phyloP scores from a whole-genome alignment of 2,888 invertebrate genomes.

The Spialia ferax region DNA sequence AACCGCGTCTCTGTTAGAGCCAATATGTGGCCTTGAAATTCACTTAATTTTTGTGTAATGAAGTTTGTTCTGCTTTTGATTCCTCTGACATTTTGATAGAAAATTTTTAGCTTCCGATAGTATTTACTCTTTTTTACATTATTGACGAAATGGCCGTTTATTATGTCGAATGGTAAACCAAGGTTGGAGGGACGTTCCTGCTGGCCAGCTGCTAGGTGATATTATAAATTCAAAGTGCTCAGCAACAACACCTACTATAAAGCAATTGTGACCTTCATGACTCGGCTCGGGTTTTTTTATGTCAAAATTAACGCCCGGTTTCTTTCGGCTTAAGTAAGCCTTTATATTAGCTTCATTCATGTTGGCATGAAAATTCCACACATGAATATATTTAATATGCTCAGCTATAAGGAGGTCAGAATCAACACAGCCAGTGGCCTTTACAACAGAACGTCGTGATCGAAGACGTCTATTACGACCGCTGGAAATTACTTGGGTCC shows the following conservation, averaged over 20 bases:
- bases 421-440: background rate
- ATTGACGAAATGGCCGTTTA: background rate
- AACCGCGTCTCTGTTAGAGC: no score
- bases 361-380: background rate
- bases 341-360: background rate
- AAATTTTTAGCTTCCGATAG: background rate
- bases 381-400: background rate
- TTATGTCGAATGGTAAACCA: background rate
- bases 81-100: background rate
- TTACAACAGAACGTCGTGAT: background rate
- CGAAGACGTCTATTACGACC: background rate
- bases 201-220: background rate
- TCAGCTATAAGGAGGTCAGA: background rate
- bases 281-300: background rate
- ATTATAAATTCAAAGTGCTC: background rate
- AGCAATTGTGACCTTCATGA: background rate
- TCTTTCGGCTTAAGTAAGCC: background rate
- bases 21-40: background rate
- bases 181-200: background rate
- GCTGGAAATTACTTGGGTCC: background rate
- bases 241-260: background rate
- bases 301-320: background rate
- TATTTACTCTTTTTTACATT: background rate
- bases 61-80: background rate
- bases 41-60: background rate